A percentile compares a stretch with the other conserved stretches of the same genome.
Conservation (phyloP, 2,113 vertebrate genomes). For the Tetrax tetrax region DNA sequence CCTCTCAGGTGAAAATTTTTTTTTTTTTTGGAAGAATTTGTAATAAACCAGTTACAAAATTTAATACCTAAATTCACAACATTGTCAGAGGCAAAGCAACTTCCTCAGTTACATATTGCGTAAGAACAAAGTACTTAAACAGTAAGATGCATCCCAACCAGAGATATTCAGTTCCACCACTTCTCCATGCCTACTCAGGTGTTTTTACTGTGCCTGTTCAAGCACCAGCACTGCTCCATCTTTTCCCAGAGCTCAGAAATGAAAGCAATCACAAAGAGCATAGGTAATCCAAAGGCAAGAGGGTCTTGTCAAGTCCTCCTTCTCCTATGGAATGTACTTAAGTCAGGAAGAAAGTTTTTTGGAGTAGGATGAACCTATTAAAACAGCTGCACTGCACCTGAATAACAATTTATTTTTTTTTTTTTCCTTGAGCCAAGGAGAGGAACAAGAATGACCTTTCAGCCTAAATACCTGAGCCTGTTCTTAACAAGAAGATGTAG, state of each 20-base stretch:
- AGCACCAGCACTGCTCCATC: neutral
- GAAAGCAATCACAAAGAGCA: neutral
- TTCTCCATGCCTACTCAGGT: neutral
- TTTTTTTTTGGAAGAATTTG: neutral
- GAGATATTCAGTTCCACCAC: neutral
- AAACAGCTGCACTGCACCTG: neutral
- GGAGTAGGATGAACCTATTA: neutral
- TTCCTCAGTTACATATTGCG: neutral
- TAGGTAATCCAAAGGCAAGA: neutral
- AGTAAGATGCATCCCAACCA: neutral
- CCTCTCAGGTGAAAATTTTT: neutral
- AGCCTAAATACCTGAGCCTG: neutral
- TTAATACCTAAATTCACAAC: neutral
- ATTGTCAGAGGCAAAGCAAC: neutral
- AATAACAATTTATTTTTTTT: neutral
- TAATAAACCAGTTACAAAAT: neutral
- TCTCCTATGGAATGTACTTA: neutral
- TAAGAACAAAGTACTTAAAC: neutral
- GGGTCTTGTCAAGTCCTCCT: neutral
- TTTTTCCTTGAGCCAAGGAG: neutral
- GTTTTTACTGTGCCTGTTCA: neutral
- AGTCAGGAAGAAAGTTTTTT: neutral
- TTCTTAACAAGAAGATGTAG: neutral
- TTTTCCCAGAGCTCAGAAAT: neutral
- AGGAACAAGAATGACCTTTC: neutral